These are phyloP conservation scores for Odontocolon sp. DNA, from an alignment of 2,888 invertebrate genomes.

Conservation along the genomic window DNA sequence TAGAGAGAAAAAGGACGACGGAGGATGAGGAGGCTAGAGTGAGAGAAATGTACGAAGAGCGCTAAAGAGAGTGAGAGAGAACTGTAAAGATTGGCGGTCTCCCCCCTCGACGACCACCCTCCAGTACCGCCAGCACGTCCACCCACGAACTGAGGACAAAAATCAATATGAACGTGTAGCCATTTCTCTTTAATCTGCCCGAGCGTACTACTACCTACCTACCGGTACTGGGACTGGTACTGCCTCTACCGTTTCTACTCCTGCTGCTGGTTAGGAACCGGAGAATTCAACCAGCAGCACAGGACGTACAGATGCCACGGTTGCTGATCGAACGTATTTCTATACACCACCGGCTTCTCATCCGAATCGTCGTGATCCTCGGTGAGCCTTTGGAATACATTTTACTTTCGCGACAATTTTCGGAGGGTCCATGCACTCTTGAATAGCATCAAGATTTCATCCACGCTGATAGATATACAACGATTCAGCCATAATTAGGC, in stretches of 20 bases:
- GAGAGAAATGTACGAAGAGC: too few relatives aligned
- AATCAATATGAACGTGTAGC: constrained; percentile 81
- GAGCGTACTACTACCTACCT: constrained; percentile 69
- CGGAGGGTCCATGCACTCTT: constrained; percentile 18
- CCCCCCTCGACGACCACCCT: constrained; percentile 72
- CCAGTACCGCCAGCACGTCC: constrained; percentile 70
- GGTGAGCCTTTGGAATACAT: constrained; percentile 58
- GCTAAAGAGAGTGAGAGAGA: constrained; percentile 66
- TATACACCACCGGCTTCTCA: constrained; percentile 26
- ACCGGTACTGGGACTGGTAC: constrained; percentile 49
- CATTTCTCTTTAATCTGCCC: constrained; percentile 81
- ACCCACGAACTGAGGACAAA: constrained; percentile 79
- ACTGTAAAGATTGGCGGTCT: constrained; percentile 76
- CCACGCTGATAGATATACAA: not conserved
- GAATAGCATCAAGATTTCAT: not conserved
- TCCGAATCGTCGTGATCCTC: constrained; percentile 49
- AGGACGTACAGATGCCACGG: constrained; percentile 66
- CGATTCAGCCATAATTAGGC: not conserved
- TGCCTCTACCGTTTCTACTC: constrained; percentile 26
- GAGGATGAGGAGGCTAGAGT: constrained; percentile 49
- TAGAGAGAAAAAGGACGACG: constrained; percentile 49
- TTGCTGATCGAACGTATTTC: constrained; percentile 70
- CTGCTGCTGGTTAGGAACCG: constrained; percentile 43
- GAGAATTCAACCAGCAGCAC: constrained; percentile 41
- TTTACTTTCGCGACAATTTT: constrained; percentile 15